A percentile compares a stretch with the other conserved stretches of the same genome.
phyloP scores from a whole-genome alignment of 2,888 invertebrate genomes.

The Hipparchia semele region DNA sequence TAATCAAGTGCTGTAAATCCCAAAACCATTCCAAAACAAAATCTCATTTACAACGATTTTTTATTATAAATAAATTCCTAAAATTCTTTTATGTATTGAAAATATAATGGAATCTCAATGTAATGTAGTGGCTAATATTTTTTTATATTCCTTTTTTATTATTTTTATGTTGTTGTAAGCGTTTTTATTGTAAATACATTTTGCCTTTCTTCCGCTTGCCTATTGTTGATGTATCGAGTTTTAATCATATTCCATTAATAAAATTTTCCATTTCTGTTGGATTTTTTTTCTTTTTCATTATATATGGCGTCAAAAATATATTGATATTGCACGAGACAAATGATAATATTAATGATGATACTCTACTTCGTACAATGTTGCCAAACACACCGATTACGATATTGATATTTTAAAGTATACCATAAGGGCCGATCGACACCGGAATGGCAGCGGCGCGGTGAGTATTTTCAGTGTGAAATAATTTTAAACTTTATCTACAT shows the following conservation, averaged over 20 bases:
- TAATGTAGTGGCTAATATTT: slow-evolving; percentile 17
- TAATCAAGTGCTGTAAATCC: not conserved
- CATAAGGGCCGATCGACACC: too few relatives aligned
- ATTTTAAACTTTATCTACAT: too few relatives aligned
- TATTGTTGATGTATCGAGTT: not conserved
- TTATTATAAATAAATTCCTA: slow-evolving; percentile 1
- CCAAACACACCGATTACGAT: too few relatives aligned
- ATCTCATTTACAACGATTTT: slow-evolving; percentile 20
- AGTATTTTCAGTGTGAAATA: too few relatives aligned
- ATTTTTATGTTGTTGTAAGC: slow-evolving; percentile 6
- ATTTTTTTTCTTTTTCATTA: too few relatives aligned
- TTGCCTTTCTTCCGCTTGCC: slow-evolving; percentile 8
- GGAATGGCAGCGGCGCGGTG: too few relatives aligned
- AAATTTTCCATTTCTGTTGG: not conserved
- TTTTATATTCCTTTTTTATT: slow-evolving; percentile 9
- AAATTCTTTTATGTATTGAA: not conserved
- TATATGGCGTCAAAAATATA: not conserved
- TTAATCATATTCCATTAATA: not conserved
- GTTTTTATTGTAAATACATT: slow-evolving; percentile 12
- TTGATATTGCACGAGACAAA: not conserved
- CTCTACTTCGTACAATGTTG: not conserved
- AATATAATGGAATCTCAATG: slow-evolving; percentile 29
- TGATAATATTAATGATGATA: not conserved
- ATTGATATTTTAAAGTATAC: too few relatives aligned
- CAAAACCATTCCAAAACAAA: slow-evolving; percentile 19